phyloP scores from a whole-genome alignment of 2,888 invertebrate genomes.

The Drosophila meridiana region DNA sequence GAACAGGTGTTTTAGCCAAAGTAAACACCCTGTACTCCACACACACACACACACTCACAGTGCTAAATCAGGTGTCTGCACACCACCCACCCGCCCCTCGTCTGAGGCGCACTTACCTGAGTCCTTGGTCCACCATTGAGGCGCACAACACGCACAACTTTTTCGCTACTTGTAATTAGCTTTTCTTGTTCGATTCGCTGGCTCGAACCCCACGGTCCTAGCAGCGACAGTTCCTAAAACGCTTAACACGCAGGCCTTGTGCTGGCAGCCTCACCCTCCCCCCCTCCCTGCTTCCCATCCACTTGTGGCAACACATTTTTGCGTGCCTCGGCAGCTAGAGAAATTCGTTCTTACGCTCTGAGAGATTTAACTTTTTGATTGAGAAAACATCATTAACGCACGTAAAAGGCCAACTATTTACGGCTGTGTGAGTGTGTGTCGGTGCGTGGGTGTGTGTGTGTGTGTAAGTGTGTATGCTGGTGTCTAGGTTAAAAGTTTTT shows the following conservation, averaged over 20 bases:
- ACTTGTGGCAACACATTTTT: conserved; percentile 58
- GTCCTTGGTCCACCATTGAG: conserved; percentile 51
- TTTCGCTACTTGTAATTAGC: conserved; percentile 79
- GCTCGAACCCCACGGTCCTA: conserved; percentile 41
- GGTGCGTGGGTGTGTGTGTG: conserved; percentile 11
- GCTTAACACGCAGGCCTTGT: conserved; percentile 61
- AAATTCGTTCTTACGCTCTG: conserved; percentile 69
- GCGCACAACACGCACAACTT: conserved; percentile 74
- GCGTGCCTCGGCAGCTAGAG: conserved; percentile 62
- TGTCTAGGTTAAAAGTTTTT: conserved; percentile 75
- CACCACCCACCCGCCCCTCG: neutral
- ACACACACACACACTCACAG: neutral
- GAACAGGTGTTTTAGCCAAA: conserved; percentile 66
- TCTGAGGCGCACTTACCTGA: conserved; percentile 6
- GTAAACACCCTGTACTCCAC: conserved; percentile 11
- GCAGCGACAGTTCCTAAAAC: conserved; percentile 62
- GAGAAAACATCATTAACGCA: conserved; percentile 83
- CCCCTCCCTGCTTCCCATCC: neutral
- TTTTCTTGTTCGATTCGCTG: conserved; percentile 78
- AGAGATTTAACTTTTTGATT: conserved; percentile 83
- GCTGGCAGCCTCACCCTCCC: neutral
- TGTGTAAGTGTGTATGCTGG: conserved; percentile 22
- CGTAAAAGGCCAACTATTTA: conserved; percentile 78
- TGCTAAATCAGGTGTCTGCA: conserved; percentile 26
- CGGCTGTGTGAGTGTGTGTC: conserved; percentile 31